These are phyloP conservation scores for Gymnocephalus cernua DNA, from an alignment of 2,113 vertebrate species.

Conservation along the genomic window DNA sequence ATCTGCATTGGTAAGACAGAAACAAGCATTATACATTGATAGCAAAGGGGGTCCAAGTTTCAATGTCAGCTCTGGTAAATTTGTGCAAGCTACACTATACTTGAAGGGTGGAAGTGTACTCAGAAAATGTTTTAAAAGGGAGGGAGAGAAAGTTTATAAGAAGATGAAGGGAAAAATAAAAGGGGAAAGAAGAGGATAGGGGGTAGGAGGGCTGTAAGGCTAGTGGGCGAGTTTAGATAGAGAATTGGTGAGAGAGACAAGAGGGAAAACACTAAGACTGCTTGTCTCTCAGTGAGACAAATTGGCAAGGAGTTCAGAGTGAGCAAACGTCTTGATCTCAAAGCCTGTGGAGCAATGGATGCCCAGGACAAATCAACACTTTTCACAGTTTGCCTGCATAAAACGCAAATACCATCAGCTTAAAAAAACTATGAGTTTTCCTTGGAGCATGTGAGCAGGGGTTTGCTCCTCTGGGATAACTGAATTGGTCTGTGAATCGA, in stretches of 20 bases:
- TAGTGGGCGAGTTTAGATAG: constrained; percentile 15
- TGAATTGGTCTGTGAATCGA: constrained; percentile 73
- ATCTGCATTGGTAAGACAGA: constrained; percentile 66
- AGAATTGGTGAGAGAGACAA: constrained; percentile 30
- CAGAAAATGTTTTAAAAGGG: constrained; percentile 21
- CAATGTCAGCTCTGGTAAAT: constrained; percentile 54
- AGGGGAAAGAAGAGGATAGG: not conserved
- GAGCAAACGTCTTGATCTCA: constrained; percentile 70
- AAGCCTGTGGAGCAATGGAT: constrained; percentile 70
- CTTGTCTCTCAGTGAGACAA: constrained; percentile 64
- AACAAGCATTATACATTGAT: constrained; percentile 71
- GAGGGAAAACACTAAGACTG: constrained; percentile 41
- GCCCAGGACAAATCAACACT: constrained; percentile 75
- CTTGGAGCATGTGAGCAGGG: constrained; percentile 71
- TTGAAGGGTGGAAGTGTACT: constrained; percentile 18
- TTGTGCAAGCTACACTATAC: constrained; percentile 46
- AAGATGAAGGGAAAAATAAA: constrained; percentile 2
- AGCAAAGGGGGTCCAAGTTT: constrained; percentile 56
- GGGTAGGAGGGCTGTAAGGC: not conserved
- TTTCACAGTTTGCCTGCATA: constrained; percentile 67
- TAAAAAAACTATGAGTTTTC: constrained; percentile 69
- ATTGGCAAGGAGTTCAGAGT: constrained; percentile 76
- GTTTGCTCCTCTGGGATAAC: constrained; percentile 66
- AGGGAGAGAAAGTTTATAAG: constrained; percentile 13
- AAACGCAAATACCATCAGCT: constrained; percentile 72